Evolutionary conservation across 2,797 vertebrate genomes (phyloP).

Genomic region (Danio tinwini): DNA sequence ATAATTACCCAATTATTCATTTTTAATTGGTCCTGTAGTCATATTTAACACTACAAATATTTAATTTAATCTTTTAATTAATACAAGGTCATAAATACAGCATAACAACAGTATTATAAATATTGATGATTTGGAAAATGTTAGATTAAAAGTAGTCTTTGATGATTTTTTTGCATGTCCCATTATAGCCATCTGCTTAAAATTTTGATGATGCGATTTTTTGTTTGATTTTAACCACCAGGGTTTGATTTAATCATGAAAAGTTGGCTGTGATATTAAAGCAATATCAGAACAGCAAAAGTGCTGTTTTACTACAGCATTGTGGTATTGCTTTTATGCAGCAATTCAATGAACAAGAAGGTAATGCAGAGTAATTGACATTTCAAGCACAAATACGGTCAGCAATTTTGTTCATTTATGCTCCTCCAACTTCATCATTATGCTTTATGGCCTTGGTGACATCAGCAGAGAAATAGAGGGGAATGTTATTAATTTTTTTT

Average conservation of each 20-base stretch:
- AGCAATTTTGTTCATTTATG: conserved; percentile 2
- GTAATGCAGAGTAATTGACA: neutral
- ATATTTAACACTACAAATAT: neutral
- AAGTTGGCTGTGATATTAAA: neutral
- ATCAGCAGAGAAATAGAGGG: neutral
- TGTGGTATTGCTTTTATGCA: conserved; percentile 11
- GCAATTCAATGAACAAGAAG: neutral
- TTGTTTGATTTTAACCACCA: neutral
- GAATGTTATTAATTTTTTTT: neutral
- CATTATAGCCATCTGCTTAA: neutral
- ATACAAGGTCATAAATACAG: neutral
- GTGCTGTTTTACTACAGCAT: neutral
- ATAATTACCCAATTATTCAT: neutral
- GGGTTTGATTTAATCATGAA: neutral
- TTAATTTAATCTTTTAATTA: neutral
- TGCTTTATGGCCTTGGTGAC: neutral
- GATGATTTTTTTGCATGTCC: neutral
- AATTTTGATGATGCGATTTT: neutral
- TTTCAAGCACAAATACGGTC: conserved; percentile 1
- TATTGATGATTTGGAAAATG: neutral
- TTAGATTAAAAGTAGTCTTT: neutral
- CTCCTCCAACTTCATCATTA: neutral
- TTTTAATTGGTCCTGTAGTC: neutral
- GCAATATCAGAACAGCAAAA: neutral
- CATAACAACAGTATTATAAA: conserved; percentile 2